These are phyloP conservation scores for Ailurus styani DNA, from an alignment of 2,113 vertebrate species.

Conservation along the genomic window DNA sequence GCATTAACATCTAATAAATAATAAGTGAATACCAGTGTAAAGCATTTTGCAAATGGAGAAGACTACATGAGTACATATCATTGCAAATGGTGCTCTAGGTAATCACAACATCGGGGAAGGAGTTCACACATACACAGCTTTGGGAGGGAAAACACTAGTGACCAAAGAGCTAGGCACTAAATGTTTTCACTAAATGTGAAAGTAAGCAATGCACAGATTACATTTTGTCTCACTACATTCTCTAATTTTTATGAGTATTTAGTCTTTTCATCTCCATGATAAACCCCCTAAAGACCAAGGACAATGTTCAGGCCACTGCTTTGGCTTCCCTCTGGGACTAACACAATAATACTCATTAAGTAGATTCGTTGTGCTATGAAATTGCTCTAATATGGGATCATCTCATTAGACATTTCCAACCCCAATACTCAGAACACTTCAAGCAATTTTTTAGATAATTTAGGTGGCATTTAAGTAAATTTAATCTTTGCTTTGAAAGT, in stretches of 20 bases:
- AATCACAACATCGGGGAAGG: not conserved
- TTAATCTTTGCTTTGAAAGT: not conserved
- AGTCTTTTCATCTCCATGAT: not conserved
- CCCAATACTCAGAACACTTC: not conserved
- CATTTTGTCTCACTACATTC: not conserved
- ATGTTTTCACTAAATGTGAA: not conserved
- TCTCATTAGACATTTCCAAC: not conserved
- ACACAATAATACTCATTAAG: not conserved
- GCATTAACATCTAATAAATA: constrained; percentile 21
- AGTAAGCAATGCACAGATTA: not conserved
- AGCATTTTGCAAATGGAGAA: not conserved
- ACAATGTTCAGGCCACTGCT: not conserved
- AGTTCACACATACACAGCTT: not conserved
- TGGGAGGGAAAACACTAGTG: not conserved
- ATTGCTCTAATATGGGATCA: not conserved
- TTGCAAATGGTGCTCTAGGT: not conserved
- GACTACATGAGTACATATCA: not conserved
- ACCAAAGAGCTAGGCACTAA: not conserved
- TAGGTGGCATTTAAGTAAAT: not conserved
- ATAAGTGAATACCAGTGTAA: not conserved
- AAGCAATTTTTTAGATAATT: not conserved
- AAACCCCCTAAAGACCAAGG: not conserved
- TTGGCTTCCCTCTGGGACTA: not conserved
- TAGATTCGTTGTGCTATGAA: not conserved
- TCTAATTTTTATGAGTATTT: not conserved